Percentiles rank a stretch among this genome's conserved stretches.
Evolutionary conservation across 2,113 vertebrate species (phyloP).

Genomic region (Triplophysa tibetana): DNA sequence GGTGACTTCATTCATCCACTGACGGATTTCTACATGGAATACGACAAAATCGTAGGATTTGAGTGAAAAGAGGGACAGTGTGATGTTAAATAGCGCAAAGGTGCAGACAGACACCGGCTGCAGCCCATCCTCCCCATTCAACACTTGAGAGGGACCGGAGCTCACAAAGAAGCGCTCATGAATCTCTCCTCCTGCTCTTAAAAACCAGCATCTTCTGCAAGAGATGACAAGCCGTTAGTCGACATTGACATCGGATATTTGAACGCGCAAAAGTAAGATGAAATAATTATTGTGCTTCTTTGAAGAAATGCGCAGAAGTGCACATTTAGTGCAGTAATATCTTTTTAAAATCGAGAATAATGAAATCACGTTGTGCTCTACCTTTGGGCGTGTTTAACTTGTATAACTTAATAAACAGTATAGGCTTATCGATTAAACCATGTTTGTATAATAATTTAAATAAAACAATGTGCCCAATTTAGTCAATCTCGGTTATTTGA

Average conservation of each 20-base stretch:
- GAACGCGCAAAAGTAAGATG: conserved; percentile 16
- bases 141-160: conserved; percentile 50
- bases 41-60: conserved; percentile 5
- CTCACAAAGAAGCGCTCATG: conserved; percentile 69
- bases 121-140: conserved; percentile 63
- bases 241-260: conserved; percentile 19
- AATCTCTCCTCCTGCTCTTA: conserved; percentile 40
- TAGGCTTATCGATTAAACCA: too few species aligned
- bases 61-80: conserved; percentile 74
- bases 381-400: conserved; percentile 29
- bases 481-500: not conserved
- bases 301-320: too few species aligned
- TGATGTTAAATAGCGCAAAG: conserved; percentile 71
- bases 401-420: not conserved
- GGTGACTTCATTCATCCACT: conserved; percentile 6
- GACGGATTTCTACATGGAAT: not conserved
- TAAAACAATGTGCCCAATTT: not conserved
- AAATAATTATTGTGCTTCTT: not conserved
- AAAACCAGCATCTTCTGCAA: conserved; percentile 19
- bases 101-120: conserved; percentile 70
- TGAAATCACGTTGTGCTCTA: not conserved
- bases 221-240: conserved; percentile 25
- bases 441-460: too few species aligned
- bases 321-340: not conserved
- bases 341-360: not conserved